Conservation (phyloP, 2,797 vertebrate species). For the Toxotes lorentzi region DNA sequence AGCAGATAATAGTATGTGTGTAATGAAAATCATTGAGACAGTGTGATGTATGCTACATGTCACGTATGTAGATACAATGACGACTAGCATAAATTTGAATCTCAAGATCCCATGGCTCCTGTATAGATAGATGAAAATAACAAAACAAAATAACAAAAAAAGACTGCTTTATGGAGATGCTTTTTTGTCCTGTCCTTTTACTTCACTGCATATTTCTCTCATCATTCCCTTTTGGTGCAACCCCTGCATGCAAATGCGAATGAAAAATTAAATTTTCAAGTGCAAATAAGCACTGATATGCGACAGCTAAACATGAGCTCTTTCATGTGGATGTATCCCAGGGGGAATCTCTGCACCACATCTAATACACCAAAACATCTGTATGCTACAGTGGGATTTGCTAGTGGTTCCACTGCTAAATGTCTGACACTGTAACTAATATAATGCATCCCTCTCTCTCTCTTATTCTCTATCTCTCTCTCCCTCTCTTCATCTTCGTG, state of each 20-base stretch:
- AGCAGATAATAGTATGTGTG: constrained; percentile 8
- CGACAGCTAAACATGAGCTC: constrained; percentile 39
- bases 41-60: background rate
- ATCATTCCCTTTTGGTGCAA: constrained; percentile 31
- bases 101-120: background rate
- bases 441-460: constrained; percentile 39
- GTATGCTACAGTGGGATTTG: constrained; percentile 50
- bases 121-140: background rate
- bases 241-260: constrained; percentile 20
- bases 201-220: constrained; percentile 4
- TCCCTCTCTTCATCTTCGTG: constrained; percentile 39
- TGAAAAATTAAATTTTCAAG: constrained; percentile 42
- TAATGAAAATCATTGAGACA: constrained; percentile 9
- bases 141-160: background rate
- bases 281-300: constrained; percentile 45
- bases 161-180: background rate
- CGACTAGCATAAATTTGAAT: background rate
- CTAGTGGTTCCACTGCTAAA: constrained; percentile 52
- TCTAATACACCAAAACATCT: constrained; percentile 62
- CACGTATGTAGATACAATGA: constrained; percentile 16
- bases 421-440: constrained; percentile 64
- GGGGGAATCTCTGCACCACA: constrained; percentile 42
- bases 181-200: constrained; percentile 2
- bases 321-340: constrained; percentile 49
- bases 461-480: constrained; percentile 41